Percentiles rank a stretch among this genome's conserved stretches.
Evolutionary conservation across 2,113 vertebrate genomes (phyloP).

Genomic region (Coregonus clupeaformis): DNA sequence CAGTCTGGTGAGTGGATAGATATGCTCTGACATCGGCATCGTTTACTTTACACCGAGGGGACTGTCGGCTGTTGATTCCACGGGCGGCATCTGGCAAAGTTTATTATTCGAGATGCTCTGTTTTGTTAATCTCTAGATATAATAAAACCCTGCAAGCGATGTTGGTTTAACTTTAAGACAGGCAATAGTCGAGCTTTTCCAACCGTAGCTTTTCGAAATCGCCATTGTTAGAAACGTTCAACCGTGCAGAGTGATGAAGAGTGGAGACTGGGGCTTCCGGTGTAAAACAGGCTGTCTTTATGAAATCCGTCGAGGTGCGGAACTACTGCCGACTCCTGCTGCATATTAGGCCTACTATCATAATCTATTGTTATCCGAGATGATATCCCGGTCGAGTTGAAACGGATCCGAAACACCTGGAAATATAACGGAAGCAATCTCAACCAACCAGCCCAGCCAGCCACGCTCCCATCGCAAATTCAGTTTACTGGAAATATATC

Average conservation of each 20-base stretch:
- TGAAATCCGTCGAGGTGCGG: constrained; percentile 31
- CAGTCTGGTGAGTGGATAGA: too few species aligned
- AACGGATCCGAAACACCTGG: constrained; percentile 48
- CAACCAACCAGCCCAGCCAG: neutral
- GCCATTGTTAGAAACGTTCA: constrained; percentile 49
- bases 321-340: constrained; percentile 21
- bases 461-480: constrained; percentile 17
- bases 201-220: constrained; percentile 13
- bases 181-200: neutral
- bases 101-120: too few species aligned
- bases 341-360: constrained; percentile 8
- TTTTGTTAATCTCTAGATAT: too few species aligned
- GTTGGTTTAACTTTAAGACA: constrained; percentile 53
- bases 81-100: too few species aligned
- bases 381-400: constrained; percentile 29
- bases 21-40: too few species aligned
- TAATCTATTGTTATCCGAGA: constrained; percentile 37
- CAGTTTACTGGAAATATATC: constrained; percentile 18
- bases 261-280: constrained; percentile 48
- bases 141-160: neutral
- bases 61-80: too few species aligned
- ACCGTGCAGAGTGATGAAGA: constrained; percentile 38
- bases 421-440: constrained; percentile 13
- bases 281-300: constrained; percentile 41
- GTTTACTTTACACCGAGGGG: too few species aligned